These are phyloP conservation scores for Diachasma alloeum DNA, from an alignment of 1,140 invertebrate species.

Conservation along the genomic window DNA sequence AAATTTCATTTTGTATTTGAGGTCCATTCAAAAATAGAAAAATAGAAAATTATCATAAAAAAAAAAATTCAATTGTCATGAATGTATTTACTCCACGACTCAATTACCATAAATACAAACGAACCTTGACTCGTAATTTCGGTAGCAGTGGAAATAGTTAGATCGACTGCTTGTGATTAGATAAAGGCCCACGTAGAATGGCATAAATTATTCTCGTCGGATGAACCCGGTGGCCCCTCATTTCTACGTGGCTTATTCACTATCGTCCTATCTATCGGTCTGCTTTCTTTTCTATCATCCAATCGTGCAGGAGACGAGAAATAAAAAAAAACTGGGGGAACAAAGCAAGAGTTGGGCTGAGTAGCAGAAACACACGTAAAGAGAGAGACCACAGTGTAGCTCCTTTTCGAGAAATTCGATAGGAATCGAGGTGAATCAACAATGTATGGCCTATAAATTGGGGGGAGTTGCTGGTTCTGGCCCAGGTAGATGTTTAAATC, in stretches of 20 bases:
- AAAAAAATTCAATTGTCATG: background rate
- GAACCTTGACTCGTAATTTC: background rate
- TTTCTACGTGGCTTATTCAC: background rate
- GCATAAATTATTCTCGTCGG: background rate
- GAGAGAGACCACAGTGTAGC: background rate
- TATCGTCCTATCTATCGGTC: background rate
- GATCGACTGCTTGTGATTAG: background rate
- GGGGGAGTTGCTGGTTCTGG: background rate
- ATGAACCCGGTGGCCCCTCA: background rate
- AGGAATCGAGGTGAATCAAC: constrained; percentile 6
- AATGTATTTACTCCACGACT: background rate
- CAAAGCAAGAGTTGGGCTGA: background rate
- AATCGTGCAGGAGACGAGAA: background rate
- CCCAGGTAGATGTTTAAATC: background rate
- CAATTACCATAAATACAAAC: background rate
- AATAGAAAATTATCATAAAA: no score
- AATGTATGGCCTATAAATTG: background rate
- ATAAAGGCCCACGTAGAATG: background rate
- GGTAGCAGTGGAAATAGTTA: background rate
- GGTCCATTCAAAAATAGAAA: no score
- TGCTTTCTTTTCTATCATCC: background rate
- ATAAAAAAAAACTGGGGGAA: background rate
- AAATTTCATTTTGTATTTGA: no score
- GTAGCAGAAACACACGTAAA: background rate
- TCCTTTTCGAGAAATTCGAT: background rate